Percentiles rank a stretch among this genome's conserved stretches.
These are phyloP conservation scores for Empidonax traillii DNA, from an alignment of 2,113 vertebrate species.

Conservation along the genomic window DNA sequence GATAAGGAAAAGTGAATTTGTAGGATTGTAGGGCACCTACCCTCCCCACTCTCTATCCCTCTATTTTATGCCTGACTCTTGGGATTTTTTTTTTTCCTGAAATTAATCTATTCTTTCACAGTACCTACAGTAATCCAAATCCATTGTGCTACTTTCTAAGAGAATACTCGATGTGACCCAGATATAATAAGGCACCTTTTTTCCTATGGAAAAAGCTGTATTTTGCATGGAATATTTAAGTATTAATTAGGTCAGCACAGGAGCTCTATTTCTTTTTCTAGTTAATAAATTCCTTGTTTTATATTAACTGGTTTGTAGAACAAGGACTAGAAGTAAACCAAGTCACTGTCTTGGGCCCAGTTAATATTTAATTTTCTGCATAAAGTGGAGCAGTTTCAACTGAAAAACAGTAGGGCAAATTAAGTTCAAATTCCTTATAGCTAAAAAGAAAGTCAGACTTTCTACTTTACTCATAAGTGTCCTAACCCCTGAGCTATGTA, in stretches of 20 bases:
- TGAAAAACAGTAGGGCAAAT: not conserved
- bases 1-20: not conserved
- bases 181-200: not conserved
- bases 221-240: not conserved
- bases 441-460: not conserved
- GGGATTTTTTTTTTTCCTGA: not conserved
- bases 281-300: not conserved
- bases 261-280: not conserved
- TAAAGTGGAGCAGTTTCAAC: not conserved
- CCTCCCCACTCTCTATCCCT: accelerated
- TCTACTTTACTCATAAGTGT: not conserved
- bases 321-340: not conserved
- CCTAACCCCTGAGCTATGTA: not conserved
- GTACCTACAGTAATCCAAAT: not conserved
- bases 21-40: not conserved
- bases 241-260: not conserved
- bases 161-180: not conserved
- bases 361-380: not conserved
- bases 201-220: not conserved
- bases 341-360: not conserved
- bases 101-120: not conserved
- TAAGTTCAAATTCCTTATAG: not conserved
- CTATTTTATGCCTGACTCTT: not conserved
- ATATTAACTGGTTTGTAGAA: not conserved
- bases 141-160: not conserved